A percentile compares a stretch with the other conserved stretches of the same genome.
phyloP scores from a whole-genome alignment of 2,113 vertebrate species.

The Menura novaehollandiae region DNA sequence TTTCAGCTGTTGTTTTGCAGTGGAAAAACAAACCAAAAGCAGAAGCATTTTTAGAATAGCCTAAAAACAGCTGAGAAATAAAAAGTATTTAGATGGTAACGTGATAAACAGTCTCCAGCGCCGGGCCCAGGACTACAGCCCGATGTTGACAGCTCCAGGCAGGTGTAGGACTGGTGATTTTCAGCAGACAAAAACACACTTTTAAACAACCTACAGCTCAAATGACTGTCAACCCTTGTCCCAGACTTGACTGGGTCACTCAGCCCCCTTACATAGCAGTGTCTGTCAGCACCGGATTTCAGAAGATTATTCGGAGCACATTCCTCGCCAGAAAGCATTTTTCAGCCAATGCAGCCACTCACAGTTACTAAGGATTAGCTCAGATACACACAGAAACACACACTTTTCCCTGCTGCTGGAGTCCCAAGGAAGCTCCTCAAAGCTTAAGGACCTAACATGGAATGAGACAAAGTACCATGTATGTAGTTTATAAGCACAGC shows the following conservation, averaged over 20 bases:
- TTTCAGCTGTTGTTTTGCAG: conserved; percentile 77
- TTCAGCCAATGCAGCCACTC: conserved; percentile 67
- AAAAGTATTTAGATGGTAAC: conserved; percentile 64
- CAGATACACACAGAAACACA: conserved; percentile 9
- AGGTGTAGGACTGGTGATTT: conserved; percentile 59
- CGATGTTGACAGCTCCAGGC: conserved; percentile 47
- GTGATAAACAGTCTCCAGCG: conserved; percentile 57
- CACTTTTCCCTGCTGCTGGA: not conserved
- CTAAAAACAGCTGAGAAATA: conserved; percentile 69
- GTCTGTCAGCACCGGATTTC: conserved; percentile 80
- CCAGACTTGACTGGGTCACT: conserved; percentile 73
- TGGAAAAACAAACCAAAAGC: conserved; percentile 55
- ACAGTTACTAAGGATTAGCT: conserved; percentile 62
- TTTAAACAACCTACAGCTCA: conserved; percentile 68
- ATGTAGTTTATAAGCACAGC: not conserved
- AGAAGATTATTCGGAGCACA: conserved; percentile 74
- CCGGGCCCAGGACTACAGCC: not conserved
- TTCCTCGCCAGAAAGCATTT: conserved; percentile 77
- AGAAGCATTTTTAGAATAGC: conserved; percentile 70
- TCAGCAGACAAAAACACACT: conserved; percentile 51
- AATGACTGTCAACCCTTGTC: conserved; percentile 71
- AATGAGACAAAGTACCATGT: not conserved
- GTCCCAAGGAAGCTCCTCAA: not conserved
- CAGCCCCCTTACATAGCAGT: conserved; percentile 72
- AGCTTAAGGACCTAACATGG: not conserved